Evolutionary conservation across 2,113 vertebrate species (phyloP).

Genomic region (Crotalus tigris): DNA sequence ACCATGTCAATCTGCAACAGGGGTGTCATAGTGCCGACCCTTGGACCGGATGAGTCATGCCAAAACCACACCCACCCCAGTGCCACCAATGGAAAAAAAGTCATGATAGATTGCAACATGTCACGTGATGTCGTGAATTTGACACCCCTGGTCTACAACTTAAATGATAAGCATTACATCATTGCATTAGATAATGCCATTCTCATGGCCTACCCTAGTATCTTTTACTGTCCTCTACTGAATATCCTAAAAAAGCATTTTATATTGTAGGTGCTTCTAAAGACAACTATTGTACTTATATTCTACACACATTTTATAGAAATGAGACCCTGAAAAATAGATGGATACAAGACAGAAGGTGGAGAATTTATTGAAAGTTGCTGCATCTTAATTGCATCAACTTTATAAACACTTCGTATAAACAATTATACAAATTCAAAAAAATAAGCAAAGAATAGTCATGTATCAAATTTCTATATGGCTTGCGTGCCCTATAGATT

Average conservation of each 20-base stretch:
- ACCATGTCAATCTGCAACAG: background rate
- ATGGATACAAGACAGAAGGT: constrained; percentile 6
- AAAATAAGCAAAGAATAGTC: background rate
- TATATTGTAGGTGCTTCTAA: constrained; percentile 29
- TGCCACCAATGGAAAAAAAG: too few relatives aligned
- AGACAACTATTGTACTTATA: constrained; percentile 22
- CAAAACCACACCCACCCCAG: too few relatives aligned
- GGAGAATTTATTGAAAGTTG: constrained; percentile 8
- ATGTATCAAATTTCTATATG: background rate
- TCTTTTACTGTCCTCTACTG: constrained; percentile 44
- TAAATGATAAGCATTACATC: background rate
- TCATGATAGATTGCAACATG: too few relatives aligned
- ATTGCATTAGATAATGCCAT: constrained; percentile 21
- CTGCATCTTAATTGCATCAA: background rate
- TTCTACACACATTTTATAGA: constrained; percentile 30
- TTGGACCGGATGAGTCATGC: too few relatives aligned
- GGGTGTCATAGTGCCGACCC: too few relatives aligned
- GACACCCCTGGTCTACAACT: background rate
- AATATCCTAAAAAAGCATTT: constrained; percentile 24
- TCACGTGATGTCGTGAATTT: too few relatives aligned
- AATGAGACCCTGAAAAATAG: constrained; percentile 34
- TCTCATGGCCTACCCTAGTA: background rate
- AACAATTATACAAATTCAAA: background rate
- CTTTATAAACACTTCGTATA: background rate
- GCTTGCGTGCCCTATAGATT: background rate